These are phyloP conservation scores for Philypnodon macrostomus DNA, from an alignment of 2,797 vertebrate genomes.

Conservation along the genomic window DNA sequence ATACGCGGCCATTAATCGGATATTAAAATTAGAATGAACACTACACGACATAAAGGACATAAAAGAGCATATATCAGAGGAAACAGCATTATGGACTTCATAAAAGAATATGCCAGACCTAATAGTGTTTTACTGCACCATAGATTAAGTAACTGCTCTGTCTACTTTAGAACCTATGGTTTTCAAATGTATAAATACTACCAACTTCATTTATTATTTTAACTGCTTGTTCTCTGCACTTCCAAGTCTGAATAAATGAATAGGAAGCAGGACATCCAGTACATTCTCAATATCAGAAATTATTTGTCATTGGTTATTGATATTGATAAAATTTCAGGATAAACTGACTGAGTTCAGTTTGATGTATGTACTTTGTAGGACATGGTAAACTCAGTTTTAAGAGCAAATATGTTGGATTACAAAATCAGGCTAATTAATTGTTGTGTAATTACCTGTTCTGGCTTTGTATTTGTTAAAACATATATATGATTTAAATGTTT, in stretches of 20 bases:
- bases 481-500: too few relatives aligned
- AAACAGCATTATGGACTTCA: constrained; percentile 38
- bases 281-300: constrained; percentile 15
- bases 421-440: too few relatives aligned
- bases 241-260: too few relatives aligned
- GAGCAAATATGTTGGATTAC: too few relatives aligned
- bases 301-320: not conserved
- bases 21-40: constrained; percentile 38
- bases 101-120: constrained; percentile 37
- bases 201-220: constrained; percentile 13
- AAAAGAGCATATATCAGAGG: constrained; percentile 42
- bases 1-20: constrained; percentile 35
- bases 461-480: too few relatives aligned
- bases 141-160: constrained; percentile 32
- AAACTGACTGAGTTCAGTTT: too few relatives aligned
- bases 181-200: constrained; percentile 16
- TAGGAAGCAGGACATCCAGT: too few relatives aligned
- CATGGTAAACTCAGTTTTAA: too few relatives aligned
- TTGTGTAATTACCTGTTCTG: too few relatives aligned
- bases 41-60: constrained; percentile 23
- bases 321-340: too few relatives aligned
- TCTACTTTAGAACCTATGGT: constrained; percentile 28
- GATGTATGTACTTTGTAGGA: too few relatives aligned
- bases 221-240: constrained; percentile 9
- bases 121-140: constrained; percentile 31